A percentile compares a stretch with the other conserved stretches of the same genome.
phyloP scores from a whole-genome alignment of 2,797 vertebrate species.

The Apogon talboti region DNA sequence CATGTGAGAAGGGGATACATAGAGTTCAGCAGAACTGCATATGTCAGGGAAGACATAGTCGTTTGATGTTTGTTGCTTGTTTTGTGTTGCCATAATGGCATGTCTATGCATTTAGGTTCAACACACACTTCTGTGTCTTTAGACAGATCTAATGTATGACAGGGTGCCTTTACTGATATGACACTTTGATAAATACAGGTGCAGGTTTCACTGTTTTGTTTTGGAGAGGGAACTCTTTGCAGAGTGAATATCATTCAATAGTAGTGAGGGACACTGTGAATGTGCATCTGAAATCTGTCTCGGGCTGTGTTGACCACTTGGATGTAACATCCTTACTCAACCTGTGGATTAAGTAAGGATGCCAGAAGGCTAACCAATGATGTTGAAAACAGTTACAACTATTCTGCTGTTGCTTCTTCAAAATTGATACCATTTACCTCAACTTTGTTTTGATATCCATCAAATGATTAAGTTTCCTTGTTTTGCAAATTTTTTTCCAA shows the following conservation, averaged over 20 bases:
- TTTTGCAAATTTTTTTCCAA: conserved; percentile 22
- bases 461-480: conserved; percentile 17
- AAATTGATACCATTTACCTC: conserved; percentile 18
- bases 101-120: conserved; percentile 67
- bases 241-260: conserved; percentile 40
- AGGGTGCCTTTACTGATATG: conserved; percentile 72
- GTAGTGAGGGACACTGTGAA: conserved; percentile 62
- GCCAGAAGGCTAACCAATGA: conserved; percentile 38
- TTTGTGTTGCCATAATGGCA: conserved; percentile 49
- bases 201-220: conserved; percentile 33
- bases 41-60: conserved; percentile 15
- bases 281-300: conserved; percentile 59
- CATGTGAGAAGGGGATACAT: conserved; percentile 9
- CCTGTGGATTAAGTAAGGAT: conserved; percentile 31
- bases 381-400: conserved; percentile 26
- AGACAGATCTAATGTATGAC: conserved; percentile 51
- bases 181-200: conserved; percentile 50
- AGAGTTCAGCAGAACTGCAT: neutral
- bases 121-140: conserved; percentile 43
- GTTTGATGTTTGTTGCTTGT: conserved; percentile 33
- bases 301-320: conserved; percentile 63
- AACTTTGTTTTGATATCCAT: conserved; percentile 33
- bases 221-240: conserved; percentile 29
- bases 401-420: conserved; percentile 32
- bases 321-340: conserved; percentile 65